These are phyloP conservation scores for Scomber colias DNA, from an alignment of 2,113 vertebrate genomes.

Conservation along the genomic window DNA sequence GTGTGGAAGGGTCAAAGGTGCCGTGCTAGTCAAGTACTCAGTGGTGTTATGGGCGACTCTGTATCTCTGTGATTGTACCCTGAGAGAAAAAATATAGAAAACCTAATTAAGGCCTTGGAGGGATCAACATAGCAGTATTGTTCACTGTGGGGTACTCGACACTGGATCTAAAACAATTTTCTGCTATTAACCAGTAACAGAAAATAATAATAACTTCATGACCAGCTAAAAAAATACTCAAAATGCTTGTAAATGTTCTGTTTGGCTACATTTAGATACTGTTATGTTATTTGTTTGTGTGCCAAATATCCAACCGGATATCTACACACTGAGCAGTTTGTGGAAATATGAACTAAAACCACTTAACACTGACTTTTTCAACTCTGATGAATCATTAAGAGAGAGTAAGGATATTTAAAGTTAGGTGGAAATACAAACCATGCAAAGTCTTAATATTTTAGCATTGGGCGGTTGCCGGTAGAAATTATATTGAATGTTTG, in stretches of 20 bases:
- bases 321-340: neutral
- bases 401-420: neutral
- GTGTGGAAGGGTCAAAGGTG: conserved; percentile 38
- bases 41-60: conserved; percentile 24
- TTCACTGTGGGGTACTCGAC: conserved; percentile 11
- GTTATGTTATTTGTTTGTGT: neutral
- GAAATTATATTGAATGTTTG: neutral
- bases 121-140: conserved; percentile 28
- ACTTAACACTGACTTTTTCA: neutral
- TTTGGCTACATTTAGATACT: conserved; percentile 27
- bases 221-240: neutral
- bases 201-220: conserved; percentile 6
- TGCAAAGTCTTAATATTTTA: neutral
- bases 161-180: conserved; percentile 25
- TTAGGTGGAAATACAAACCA: neutral
- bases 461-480: neutral
- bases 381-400: neutral
- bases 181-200: conserved; percentile 36
- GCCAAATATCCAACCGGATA: neutral
- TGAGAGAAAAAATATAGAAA: conserved; percentile 56
- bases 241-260: neutral
- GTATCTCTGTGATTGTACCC: conserved; percentile 23
- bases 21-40: conserved; percentile 36
- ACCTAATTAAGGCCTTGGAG: conserved; percentile 22
- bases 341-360: neutral